Base-by-base conservation (phyloP, 2,113 vertebrate genomes). In the Seriola rivoliana region DNA sequence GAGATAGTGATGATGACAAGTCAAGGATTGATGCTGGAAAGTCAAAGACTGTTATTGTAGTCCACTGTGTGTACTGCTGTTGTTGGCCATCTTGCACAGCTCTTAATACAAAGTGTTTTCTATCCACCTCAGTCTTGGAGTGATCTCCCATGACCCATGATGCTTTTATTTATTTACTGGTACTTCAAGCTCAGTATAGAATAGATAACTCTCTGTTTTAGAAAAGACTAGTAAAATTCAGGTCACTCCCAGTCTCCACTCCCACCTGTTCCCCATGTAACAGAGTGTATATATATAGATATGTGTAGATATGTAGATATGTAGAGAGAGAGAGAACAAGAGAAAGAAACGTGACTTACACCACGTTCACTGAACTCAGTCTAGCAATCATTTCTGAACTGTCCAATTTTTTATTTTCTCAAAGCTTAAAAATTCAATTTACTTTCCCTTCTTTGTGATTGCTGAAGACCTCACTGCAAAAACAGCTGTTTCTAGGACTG, bases 61-160 rank as follows among this genome's bases (percentile, higher is more conserved):
- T 66, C 32, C 13, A 3, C 8, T 29, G 14, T 1, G 17, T 70
- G 13, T 67, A 19, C 55, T 36, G 12, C 66, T 55, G 46, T 40
- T 65, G 66, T 52, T 72, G 34, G 32, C 16, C 2, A 4, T 42
- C 8, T 36, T 34, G 34, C 21, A 21, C 4, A 9, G 40, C 32
- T 72, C 29, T 13, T 52, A 36, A 59, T 58, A 68, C 52, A 72
- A 76, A 88, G 32, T 32, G 54, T 32, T 25, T 38, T 52, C n/a
- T 52, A 64, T 70, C 25, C 8, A 50, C 36, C 46, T 52, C 34
- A 48, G 36, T 13, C 23, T 21, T 1, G 25, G 21, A 40, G 16
- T 34, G 34, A 58, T 59, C 40, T 17, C 57, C 57, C 2, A 21
- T 58, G 21, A 44, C 25, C 48, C 46, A 52, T 46, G 8, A 29